A percentile compares a stretch with the other conserved stretches of the same genome.
Evolutionary conservation across 2,113 vertebrate species (phyloP).

Genomic region (Acrocephalus kingi): DNA sequence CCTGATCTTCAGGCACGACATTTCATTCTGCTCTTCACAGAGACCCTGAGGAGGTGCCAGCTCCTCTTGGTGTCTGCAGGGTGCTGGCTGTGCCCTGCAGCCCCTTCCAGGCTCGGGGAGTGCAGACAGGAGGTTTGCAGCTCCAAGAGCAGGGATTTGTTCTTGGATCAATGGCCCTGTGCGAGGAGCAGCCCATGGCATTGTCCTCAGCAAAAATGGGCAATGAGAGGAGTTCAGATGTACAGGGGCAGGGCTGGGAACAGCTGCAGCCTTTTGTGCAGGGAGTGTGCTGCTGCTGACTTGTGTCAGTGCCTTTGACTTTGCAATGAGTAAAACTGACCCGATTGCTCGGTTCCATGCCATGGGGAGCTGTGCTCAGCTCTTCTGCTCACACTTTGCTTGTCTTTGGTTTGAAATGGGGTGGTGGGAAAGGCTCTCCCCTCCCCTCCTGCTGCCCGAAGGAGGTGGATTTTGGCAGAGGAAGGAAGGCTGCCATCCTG

Average conservation of each 20-base stretch:
- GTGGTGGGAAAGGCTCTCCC: not conserved
- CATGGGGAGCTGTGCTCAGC: not conserved
- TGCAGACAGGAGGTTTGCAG: not conserved
- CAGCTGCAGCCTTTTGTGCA: not conserved
- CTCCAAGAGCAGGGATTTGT: not conserved
- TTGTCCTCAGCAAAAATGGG: not conserved
- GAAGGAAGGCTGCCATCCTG: not conserved
- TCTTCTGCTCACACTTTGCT: not conserved
- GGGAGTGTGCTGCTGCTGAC: not conserved
- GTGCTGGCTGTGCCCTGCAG: not conserved
- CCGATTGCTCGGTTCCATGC: not conserved
- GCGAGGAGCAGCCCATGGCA: not conserved
- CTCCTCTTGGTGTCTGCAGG: not conserved
- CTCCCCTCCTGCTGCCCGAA: accelerated
- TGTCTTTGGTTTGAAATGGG: not conserved
- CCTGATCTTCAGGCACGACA: not conserved
- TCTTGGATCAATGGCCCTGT: not conserved
- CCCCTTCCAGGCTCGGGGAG: not conserved
- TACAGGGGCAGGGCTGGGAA: not conserved
- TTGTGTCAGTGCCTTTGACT: not conserved
- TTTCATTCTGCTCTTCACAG: not conserved
- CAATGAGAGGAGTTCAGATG: accelerated
- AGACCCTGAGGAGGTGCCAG: not conserved
- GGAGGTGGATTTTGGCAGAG: too few relatives aligned
- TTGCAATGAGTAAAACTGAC: not conserved